Conservation (phyloP, 2,113 vertebrate genomes). For the Tetraodon nigroviridis region DNA sequence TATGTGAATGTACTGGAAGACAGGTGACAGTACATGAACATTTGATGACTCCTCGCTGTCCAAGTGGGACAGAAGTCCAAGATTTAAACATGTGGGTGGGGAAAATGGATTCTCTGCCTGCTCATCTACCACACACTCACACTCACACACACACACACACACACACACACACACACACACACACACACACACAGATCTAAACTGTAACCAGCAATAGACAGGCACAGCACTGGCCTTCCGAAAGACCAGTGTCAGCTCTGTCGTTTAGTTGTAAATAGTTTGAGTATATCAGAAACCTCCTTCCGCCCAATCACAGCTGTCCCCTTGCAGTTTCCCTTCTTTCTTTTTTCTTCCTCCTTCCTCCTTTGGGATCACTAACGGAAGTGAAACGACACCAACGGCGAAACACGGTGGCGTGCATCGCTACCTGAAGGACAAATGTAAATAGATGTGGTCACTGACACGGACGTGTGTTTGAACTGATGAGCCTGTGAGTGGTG, state of each 20-base stretch:
- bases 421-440: constrained; percentile 17
- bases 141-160: constrained; percentile 25
- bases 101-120: constrained; percentile 43
- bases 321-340: constrained; percentile 56
- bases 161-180: constrained; percentile 26
- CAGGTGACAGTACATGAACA: constrained; percentile 23
- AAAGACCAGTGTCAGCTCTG: constrained; percentile 54
- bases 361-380: constrained; percentile 46
- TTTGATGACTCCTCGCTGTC: constrained; percentile 29
- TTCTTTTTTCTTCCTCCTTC: constrained; percentile 68
- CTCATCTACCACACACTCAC: constrained; percentile 28
- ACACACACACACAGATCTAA: constrained; percentile 52
- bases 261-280: constrained; percentile 65
- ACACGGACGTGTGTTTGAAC: constrained; percentile 9
- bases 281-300: constrained; percentile 48
- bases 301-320: constrained; percentile 55
- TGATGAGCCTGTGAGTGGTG: background rate
- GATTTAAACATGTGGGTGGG: constrained; percentile 2
- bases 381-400: no score
- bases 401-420: background rate
- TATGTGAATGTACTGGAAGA: constrained; percentile 60
- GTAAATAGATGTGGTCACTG: constrained; percentile 24
- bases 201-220: constrained; percentile 73
- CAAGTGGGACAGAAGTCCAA: constrained; percentile 4
- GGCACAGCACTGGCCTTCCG: constrained; percentile 39